A percentile compares a stretch with the other conserved stretches of the same genome.
phyloP scores from a whole-genome alignment of 2,797 vertebrate species.

The Picus viridis region DNA sequence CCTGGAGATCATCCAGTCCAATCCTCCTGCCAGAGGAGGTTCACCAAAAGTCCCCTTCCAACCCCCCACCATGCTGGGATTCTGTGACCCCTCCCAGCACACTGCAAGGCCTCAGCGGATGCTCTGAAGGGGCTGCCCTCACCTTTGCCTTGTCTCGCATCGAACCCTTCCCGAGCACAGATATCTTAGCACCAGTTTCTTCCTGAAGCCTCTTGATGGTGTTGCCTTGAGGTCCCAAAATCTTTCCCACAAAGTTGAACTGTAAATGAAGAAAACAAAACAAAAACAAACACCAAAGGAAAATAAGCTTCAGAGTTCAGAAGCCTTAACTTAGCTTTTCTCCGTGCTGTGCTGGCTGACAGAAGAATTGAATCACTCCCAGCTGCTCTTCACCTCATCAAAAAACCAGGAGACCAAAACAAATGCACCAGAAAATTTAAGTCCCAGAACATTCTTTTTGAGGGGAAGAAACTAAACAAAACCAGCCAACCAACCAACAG shows the following conservation, averaged over 20 bases:
- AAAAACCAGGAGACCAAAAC: not conserved
- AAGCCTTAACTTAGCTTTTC: not conserved
- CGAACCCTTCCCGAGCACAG: conserved; percentile 95
- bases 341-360: not conserved
- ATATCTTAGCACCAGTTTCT: conserved; percentile 97
- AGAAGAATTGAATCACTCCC: not conserved
- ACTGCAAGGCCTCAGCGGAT: accelerated
- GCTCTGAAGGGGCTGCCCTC: not conserved
- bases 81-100: not conserved
- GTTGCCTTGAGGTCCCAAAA: conserved; percentile 97
- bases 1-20: too few relatives aligned
- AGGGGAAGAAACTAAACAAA: not conserved
- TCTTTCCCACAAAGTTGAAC: conserved; percentile 99
- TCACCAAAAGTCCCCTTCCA: too few relatives aligned
- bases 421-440: not conserved
- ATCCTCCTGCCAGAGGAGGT: too few relatives aligned
- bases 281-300: not conserved
- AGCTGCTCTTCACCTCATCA: not conserved
- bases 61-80: too few relatives aligned
- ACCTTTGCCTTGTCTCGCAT: conserved; percentile 99
- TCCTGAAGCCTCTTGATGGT: conserved; percentile 98
- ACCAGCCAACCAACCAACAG: not conserved
- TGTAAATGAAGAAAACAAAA: conserved; percentile 52
- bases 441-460: not conserved
- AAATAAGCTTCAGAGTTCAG: not conserved